Base-by-base conservation (phyloP, 2,797 vertebrate genomes). In the Microcaecilia unicolor region DNA sequence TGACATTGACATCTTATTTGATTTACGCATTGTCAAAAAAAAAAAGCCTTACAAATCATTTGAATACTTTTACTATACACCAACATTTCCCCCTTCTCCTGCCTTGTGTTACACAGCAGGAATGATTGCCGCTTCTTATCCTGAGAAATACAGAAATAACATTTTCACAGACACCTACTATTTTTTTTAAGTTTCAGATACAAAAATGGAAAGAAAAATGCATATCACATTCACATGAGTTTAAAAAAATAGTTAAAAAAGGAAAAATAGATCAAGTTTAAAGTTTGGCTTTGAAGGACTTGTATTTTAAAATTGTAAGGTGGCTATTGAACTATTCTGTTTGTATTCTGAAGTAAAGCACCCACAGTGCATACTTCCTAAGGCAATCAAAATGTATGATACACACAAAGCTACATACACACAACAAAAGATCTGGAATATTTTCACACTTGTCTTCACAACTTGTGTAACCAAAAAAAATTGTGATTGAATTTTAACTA, bases 81-180 rank as follows among this genome's bases (percentile, higher is more conserved):
- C 51, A 45, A 51, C 43, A 42, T 57, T 58, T 44, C 48, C 61
- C 61, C 41, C 19, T 43, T 44, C 50, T 59, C 51, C 60, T 55
- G 62, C 70, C 57, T 28, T 44, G n/a, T n/a, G n/a, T 31, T 27
- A 36, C 0, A 30, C 47, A 58, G 61, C 64, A 72, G 64, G 57
- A 64, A 68, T 67, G 73, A 81, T 73, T 73, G 78, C 78, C 62
- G 31, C 53, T 71, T 77, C 67, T 76, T 62, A 79, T 72, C 69
- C 76, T 70, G 74, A 83, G 72, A 70, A 62, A 68, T 48, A 76
- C 36, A 63, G 69, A 63, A 54, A 60, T 59, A 53, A 75, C 63
- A 57, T 61, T 68, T 61, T 67, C 67, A 69, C 50, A 60, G 67
- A 74, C 60, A 65, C 43, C 2, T 29, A 63, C 61, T 42, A 61